Evolutionary conservation across 2,113 vertebrate genomes (phyloP).

Genomic region (Silurus glanis): DNA sequence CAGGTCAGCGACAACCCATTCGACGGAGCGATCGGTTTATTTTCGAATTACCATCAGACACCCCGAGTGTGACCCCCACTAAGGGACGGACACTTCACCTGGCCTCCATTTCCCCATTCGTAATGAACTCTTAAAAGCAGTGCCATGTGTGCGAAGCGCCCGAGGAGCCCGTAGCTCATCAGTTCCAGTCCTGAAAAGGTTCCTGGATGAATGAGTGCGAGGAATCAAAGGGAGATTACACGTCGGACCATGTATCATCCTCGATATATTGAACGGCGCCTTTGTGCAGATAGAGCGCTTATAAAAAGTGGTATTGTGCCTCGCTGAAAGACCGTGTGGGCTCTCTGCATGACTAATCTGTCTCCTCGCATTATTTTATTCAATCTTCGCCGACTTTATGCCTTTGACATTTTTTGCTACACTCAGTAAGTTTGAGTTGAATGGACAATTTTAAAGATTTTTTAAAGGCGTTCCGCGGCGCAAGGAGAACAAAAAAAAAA

Average conservation of each 20-base stretch:
- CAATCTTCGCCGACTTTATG: constrained; percentile 99
- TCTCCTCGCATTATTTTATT: constrained; percentile 99
- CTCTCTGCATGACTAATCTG: constrained; percentile 99
- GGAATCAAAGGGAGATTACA: constrained; percentile 99
- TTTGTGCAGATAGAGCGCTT: constrained; percentile 98
- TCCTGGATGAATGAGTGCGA: constrained; percentile 94
- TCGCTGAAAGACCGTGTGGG: constrained; percentile 95
- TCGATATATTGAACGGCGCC: constrained; percentile 97
- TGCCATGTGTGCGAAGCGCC: constrained; percentile 79
- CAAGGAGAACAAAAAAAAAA: constrained; percentile 77
- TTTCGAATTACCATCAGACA: constrained; percentile 24
- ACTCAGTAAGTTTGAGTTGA: constrained; percentile 99
- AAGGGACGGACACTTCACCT: constrained; percentile 21
- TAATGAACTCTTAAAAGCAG: constrained; percentile 76
- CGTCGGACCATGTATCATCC: constrained; percentile 99
- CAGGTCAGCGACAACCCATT: neutral
- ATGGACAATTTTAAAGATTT: constrained; percentile 99
- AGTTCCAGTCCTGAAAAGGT: constrained; percentile 97
- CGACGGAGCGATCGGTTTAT: neutral
- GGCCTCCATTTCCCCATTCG: constrained; percentile 29
- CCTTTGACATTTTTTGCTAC: constrained; percentile 99
- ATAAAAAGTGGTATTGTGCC: constrained; percentile 99
- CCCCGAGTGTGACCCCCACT: neutral
- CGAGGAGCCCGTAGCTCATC: constrained; percentile 93
- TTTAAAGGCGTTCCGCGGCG: constrained; percentile 90